Conservation (phyloP, 2,113 vertebrate species). For the Brevimyrus niger region DNA sequence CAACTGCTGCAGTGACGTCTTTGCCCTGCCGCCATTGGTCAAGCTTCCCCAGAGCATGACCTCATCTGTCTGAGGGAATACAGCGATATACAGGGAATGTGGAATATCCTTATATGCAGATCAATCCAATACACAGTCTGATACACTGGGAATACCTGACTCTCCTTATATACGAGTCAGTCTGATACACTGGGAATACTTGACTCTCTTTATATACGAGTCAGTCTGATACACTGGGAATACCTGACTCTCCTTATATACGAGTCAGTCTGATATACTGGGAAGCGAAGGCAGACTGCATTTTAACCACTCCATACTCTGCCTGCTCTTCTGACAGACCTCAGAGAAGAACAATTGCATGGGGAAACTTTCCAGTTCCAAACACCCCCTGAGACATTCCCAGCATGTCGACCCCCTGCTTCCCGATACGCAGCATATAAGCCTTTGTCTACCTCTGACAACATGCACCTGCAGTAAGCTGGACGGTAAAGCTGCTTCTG, state of each 20-base stretch:
- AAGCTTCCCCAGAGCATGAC: conserved; percentile 21
- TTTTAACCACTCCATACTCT: neutral
- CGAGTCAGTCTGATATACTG: too few species aligned
- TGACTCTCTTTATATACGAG: too few species aligned
- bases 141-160: neutral
- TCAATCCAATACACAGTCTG: too few species aligned
- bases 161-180: neutral
- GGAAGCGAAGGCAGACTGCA: neutral
- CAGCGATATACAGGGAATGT: too few species aligned
- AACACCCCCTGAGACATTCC: neutral
- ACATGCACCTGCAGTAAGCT: neutral
- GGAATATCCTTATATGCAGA: too few species aligned
- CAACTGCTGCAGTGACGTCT: neutral
- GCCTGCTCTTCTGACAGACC: neutral
- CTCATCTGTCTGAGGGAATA: conserved; percentile 15
- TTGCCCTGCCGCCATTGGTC: conserved; percentile 8
- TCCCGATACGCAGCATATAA: neutral
- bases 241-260: too few species aligned
- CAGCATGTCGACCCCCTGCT: neutral
- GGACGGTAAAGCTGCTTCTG: neutral
- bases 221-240: too few species aligned
- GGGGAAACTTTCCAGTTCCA: neutral
- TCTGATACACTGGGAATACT: neutral
- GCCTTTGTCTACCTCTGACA: neutral
- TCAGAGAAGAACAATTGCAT: neutral